Evolutionary conservation across 2,113 vertebrate genomes (phyloP).

Genomic region (Aspiorhynchus laticeps): DNA sequence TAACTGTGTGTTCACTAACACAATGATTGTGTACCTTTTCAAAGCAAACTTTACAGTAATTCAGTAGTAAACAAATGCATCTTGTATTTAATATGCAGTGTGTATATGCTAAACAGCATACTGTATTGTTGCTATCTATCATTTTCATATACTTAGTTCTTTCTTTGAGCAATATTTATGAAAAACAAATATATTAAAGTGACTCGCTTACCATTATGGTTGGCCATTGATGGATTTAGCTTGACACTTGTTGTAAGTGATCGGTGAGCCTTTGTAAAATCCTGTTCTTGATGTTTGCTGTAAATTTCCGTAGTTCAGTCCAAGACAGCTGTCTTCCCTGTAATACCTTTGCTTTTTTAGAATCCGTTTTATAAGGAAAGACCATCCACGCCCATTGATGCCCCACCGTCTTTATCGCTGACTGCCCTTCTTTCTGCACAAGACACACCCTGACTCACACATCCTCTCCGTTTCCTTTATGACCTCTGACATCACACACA

Average conservation of each 20-base stretch:
- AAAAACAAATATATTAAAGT: background rate
- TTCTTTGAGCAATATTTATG: background rate
- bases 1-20: too few relatives aligned
- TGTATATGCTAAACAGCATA: background rate
- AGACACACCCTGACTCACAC: constrained; percentile 43
- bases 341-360: constrained; percentile 33
- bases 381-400: constrained; percentile 23
- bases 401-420: background rate
- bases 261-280: background rate
- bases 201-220: constrained; percentile 46
- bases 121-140: background rate
- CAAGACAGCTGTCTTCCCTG: background rate
- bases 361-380: constrained; percentile 44
- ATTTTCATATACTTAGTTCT: background rate
- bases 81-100: background rate
- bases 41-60: background rate
- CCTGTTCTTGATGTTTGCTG: constrained; percentile 2
- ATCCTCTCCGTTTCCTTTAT: constrained; percentile 20
- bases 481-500: constrained; percentile 65
- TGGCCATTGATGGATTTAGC: constrained; percentile 41
- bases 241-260: background rate
- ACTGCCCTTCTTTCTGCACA: constrained; percentile 8
- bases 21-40: too few relatives aligned
- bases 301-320: constrained; percentile 1
- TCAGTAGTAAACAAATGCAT: background rate